Conservation (phyloP, 2,888 invertebrate genomes). For the Troides oblongomaculatus region DNA sequence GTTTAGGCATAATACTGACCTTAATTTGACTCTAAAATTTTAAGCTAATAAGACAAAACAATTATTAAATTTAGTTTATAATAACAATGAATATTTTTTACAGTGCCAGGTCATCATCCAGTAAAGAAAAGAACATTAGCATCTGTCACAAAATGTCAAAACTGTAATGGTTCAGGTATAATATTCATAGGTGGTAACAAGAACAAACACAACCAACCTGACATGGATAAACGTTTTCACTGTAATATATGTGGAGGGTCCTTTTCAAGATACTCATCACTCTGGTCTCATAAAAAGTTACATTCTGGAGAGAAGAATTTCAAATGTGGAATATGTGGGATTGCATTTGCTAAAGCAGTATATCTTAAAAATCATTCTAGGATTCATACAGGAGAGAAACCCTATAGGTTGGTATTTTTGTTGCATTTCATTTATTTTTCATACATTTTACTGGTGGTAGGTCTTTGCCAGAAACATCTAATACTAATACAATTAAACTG, state of each 20-base stretch:
- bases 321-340: conserved; percentile 92
- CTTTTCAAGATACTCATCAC: conserved; percentile 90
- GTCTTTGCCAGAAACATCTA: no score
- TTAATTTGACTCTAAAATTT: no score
- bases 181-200: conserved; percentile 87
- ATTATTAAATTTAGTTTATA: not conserved
- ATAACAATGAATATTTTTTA: conserved; percentile 31
- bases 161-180: conserved; percentile 93
- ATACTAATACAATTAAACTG: no score
- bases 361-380: conserved; percentile 93
- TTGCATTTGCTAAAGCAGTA: conserved; percentile 94
- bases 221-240: conserved; percentile 90
- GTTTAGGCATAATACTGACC: not conserved
- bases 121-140: conserved; percentile 91
- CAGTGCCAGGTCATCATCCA: conserved; percentile 84
- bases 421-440: not conserved
- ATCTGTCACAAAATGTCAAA: conserved; percentile 92
- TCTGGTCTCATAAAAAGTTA: conserved; percentile 93
- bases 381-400: conserved; percentile 89
- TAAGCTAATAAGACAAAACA: no score
- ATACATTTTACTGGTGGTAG: no score
- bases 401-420: conserved; percentile 58
- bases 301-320: conserved; percentile 92
- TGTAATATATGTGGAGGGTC: conserved; percentile 93
- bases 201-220: conserved; percentile 79